Conservation (phyloP, 2,888 invertebrate species). For the Drosophila quinaria region DNA sequence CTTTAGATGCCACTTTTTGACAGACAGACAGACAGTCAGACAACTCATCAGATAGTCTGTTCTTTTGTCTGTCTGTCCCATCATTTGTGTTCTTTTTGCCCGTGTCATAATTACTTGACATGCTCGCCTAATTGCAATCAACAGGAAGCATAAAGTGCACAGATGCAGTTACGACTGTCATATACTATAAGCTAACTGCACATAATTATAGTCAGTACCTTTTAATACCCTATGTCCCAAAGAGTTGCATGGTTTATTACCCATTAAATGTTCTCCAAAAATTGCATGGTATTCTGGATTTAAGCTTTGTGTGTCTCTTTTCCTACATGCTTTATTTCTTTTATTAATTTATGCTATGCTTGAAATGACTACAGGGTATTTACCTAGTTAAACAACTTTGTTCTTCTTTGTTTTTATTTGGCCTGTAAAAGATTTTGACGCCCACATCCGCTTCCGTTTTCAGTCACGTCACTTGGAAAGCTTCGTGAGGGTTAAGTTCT, state of each 20-base stretch:
- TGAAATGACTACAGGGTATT: conserved; percentile 6
- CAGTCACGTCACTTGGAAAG: conserved; percentile 37
- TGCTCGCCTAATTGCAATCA: conserved; percentile 64
- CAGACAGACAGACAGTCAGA: conserved; percentile 24
- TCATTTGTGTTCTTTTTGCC: conserved; percentile 56
- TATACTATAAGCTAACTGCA: conserved; percentile 28
- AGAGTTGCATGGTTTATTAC: conserved; percentile 13
- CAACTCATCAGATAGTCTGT: conserved; percentile 11
- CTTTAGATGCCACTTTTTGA: conserved; percentile 41
- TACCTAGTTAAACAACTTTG: background rate
- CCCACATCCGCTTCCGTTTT: conserved; percentile 58
- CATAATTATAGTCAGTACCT: conserved; percentile 50
- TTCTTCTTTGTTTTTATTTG: background rate
- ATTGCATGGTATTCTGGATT: too few species aligned
- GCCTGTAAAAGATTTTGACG: conserved; percentile 34
- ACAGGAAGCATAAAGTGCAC: conserved; percentile 59
- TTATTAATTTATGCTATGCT: background rate
- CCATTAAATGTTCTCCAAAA: background rate
- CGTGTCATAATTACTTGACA: conserved; percentile 67
- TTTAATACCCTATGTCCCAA: conserved; percentile 10
- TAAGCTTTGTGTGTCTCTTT: background rate
- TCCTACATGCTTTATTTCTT: background rate
- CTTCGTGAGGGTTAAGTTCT: conserved; percentile 37
- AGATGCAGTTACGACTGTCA: conserved; percentile 47
- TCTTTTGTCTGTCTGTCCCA: conserved; percentile 18